Conservation (phyloP, 2,797 vertebrate species). For the Melanotaenia boesemani region DNA sequence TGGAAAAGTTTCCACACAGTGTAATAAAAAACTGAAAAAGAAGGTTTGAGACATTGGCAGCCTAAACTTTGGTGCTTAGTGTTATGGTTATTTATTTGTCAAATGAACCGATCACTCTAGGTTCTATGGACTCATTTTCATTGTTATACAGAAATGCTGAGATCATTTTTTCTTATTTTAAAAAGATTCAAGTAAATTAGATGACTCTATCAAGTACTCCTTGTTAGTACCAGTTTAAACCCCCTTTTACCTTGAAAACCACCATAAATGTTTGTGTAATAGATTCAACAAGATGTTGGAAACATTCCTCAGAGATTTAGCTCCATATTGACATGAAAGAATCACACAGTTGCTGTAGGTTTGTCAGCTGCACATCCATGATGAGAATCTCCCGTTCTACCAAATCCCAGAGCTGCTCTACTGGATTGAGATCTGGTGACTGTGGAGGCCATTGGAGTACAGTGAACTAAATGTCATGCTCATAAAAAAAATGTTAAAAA, state of each 20-base stretch:
- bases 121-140: not conserved
- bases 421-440: no score
- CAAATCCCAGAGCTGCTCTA: not conserved
- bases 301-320: not conserved
- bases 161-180: not conserved
- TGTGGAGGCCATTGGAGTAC: no score
- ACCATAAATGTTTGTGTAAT: not conserved
- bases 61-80: not conserved
- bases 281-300: no score
- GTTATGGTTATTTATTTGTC: not conserved
- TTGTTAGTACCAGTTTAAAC: not conserved
- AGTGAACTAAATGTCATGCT: not conserved
- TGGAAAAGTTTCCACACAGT: not conserved
- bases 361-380: constrained; percentile 13
- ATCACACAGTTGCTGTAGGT: constrained; percentile 10
- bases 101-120: constrained; percentile 6
- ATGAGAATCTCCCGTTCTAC: constrained; percentile 49
- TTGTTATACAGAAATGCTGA: constrained; percentile 5
- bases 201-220: not conserved
- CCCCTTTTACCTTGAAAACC: not conserved
- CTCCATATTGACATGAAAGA: constrained; percentile 7
- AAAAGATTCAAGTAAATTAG: no score
- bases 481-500: no score
- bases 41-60: not conserved
- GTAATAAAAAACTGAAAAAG: constrained; percentile 8